These are phyloP conservation scores for Chromobotia macracanthus DNA, from an alignment of 2,797 vertebrate species.

Conservation along the genomic window DNA sequence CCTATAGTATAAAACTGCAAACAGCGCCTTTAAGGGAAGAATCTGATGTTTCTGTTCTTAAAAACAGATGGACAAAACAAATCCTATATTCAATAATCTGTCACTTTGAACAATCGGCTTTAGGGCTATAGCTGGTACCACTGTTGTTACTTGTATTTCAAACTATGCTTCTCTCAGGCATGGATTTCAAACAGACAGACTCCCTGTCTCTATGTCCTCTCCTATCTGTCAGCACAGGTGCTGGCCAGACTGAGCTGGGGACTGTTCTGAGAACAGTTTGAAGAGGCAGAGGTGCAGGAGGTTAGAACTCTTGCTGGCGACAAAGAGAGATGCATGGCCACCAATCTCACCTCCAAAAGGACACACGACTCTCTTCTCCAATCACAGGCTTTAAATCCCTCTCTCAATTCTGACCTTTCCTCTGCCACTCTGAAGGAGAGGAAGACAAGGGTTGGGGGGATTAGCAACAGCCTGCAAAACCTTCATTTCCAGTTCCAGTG, in stretches of 20 bases:
- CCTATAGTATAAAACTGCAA: background rate
- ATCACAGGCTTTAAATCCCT: constrained; percentile 70
- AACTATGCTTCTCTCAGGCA: constrained; percentile 58
- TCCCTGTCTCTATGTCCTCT: constrained; percentile 48
- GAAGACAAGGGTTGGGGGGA: constrained; percentile 41
- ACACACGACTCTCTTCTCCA: constrained; percentile 66
- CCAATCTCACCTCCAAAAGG: constrained; percentile 75
- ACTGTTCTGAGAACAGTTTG: constrained; percentile 64
- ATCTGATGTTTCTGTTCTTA: constrained; percentile 6
- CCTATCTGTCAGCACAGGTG: constrained; percentile 57
- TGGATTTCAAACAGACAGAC: constrained; percentile 60
- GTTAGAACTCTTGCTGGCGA: constrained; percentile 66
- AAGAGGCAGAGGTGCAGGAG: constrained; percentile 71
- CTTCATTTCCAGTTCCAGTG: constrained; percentile 44
- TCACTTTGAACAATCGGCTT: background rate
- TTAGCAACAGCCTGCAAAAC: constrained; percentile 52
- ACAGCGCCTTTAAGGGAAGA: background rate
- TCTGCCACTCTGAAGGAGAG: constrained; percentile 44
- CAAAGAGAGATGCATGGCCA: constrained; percentile 57
- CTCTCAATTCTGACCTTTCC: constrained; percentile 61
- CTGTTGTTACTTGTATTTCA: constrained; percentile 62
- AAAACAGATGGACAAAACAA: background rate
- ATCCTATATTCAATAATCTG: background rate
- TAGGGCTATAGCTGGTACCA: constrained; percentile 8
- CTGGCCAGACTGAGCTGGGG: constrained; percentile 42